Percentiles rank a stretch among this genome's conserved stretches.
phyloP scores from a whole-genome alignment of 2,888 invertebrate species.

The Cheilosia grossa region DNA sequence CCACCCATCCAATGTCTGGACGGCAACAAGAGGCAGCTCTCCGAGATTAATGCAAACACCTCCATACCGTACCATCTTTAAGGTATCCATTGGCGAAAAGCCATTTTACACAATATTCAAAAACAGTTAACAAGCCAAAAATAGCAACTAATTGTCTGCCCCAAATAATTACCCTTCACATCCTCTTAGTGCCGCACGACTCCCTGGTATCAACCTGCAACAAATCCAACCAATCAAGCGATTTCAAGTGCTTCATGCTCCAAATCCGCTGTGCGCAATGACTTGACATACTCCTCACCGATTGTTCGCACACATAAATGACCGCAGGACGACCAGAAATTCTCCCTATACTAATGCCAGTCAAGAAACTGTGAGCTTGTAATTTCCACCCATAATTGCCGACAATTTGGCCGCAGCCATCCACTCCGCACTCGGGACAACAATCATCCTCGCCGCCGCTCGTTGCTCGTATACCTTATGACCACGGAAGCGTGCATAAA shows the following conservation, averaged over 20 bases:
- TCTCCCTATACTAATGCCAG: slow-evolving; percentile 42
- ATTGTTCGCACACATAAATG: slow-evolving; percentile 14
- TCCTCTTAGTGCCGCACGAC: no score
- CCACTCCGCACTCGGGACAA: slow-evolving; percentile 3
- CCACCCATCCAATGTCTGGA: no score
- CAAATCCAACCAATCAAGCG: slow-evolving; percentile 19
- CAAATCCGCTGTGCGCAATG: slow-evolving; percentile 3
- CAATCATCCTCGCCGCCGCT: slow-evolving; percentile 22
- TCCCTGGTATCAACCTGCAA: neutral
- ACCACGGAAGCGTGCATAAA: slow-evolving; percentile 59
- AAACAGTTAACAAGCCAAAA: no score
- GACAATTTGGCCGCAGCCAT: slow-evolving; percentile 53
- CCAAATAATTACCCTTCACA: neutral
- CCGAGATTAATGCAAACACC: no score
- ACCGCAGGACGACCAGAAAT: slow-evolving; percentile 16
- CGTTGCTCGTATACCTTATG: neutral
- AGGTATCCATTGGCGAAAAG: no score
- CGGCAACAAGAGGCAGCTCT: no score
- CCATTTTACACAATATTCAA: no score
- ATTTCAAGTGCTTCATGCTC: slow-evolving; percentile 24
- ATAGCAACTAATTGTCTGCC: neutral
- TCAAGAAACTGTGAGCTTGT: slow-evolving; percentile 50
- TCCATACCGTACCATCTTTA: no score
- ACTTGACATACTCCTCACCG: neutral
- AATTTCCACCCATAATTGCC: slow-evolving; percentile 61